Conservation (phyloP, 2,797 vertebrate genomes). For the Takifugu ocellatus region DNA sequence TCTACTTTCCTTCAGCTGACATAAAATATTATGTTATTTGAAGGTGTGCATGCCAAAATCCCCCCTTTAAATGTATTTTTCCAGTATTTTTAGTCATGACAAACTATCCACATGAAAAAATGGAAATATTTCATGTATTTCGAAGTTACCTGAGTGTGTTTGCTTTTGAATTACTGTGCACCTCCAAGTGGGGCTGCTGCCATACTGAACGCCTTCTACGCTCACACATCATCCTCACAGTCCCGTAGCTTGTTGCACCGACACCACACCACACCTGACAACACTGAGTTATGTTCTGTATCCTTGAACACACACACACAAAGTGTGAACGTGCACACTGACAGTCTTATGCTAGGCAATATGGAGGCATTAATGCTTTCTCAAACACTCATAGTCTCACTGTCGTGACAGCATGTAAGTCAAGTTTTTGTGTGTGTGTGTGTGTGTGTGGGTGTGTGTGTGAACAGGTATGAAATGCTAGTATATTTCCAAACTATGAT, state of each 20-base stretch:
- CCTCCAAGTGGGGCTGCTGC: constrained; percentile 12
- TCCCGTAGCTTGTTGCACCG: background rate
- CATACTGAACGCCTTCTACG: constrained; percentile 5
- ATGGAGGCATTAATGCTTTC: constrained; percentile 9
- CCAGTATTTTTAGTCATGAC: no score
- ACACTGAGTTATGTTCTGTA: constrained; percentile 3
- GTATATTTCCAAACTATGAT: no score
- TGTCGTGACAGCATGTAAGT: background rate
- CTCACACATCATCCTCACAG: constrained; percentile 8
- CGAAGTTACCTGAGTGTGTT: constrained; percentile 8
- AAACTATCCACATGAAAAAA: no score
- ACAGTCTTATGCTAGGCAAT: constrained; percentile 17
- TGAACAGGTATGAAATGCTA: no score
- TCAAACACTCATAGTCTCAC: constrained; percentile 8
- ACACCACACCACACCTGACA: background rate
- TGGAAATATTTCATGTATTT: no score
- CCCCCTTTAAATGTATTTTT: no score
- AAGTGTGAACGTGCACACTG: constrained; percentile 14
- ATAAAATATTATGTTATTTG: no score
- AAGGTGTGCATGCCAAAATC: no score
- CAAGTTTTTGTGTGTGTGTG: background rate
- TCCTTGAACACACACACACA: constrained; percentile 9
- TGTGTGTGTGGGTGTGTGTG: no score
- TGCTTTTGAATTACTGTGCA: constrained; percentile 15
- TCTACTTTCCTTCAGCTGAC: no score